Evolutionary conservation across 2,797 vertebrate genomes (phyloP).

Genomic region (Tapirus indicus): DNA sequence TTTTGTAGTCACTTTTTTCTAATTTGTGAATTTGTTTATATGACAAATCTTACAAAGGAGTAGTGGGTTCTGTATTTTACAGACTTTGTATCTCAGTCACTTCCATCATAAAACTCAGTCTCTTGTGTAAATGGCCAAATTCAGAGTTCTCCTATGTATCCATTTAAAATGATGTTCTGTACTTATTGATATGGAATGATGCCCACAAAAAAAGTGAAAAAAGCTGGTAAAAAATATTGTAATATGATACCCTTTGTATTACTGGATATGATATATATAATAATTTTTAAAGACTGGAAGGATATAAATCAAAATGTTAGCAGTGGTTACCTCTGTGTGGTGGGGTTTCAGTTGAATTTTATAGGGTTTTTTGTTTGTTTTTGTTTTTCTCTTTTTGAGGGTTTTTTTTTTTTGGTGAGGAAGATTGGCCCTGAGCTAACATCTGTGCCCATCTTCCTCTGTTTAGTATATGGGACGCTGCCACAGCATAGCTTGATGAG

Average conservation of each 20-base stretch:
- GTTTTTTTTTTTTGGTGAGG: too few relatives aligned
- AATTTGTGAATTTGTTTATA: constrained; percentile 12
- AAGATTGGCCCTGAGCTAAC: too few relatives aligned
- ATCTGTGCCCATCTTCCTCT: too few relatives aligned
- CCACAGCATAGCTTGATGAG: too few relatives aligned
- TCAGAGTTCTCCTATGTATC: not conserved
- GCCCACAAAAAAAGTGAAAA: not conserved
- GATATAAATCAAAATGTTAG: not conserved
- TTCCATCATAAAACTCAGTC: constrained; percentile 33
- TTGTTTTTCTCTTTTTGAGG: too few relatives aligned
- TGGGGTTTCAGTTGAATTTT: constrained; percentile 24
- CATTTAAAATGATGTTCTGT: constrained; percentile 49
- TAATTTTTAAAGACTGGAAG: constrained; percentile 51
- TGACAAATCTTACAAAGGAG: constrained; percentile 3
- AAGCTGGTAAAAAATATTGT: constrained; percentile 14
- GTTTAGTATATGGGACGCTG: too few relatives aligned
- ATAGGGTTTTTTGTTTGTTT: not conserved
- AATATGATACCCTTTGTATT: constrained; percentile 23
- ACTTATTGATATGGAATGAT: not conserved
- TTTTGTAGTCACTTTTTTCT: constrained; percentile 20
- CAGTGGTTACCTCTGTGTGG: constrained; percentile 12
- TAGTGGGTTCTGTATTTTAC: constrained; percentile 44
- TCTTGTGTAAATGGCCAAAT: constrained; percentile 30
- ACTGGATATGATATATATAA: not conserved
- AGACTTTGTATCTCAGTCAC: constrained; percentile 43